These are phyloP conservation scores for Lobophora halterata DNA, from an alignment of 2,888 invertebrate genomes.

Conservation along the genomic window DNA sequence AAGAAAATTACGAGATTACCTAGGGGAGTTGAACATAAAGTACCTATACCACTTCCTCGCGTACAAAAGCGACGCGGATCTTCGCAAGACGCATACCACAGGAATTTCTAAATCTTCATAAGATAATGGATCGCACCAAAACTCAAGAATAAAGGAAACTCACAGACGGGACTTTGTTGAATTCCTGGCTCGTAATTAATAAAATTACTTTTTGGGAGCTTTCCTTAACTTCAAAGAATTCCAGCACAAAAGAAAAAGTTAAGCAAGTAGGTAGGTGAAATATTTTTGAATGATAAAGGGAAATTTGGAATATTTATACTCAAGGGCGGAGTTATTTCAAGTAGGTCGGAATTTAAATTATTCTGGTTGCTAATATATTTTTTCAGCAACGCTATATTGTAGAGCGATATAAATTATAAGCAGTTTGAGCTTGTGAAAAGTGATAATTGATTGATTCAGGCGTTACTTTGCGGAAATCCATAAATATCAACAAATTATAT, in stretches of 20 bases:
- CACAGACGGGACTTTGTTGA: constrained; percentile 76
- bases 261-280: constrained; percentile 80
- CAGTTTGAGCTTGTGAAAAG: no score
- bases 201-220: constrained; percentile 81
- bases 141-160: constrained; percentile 74
- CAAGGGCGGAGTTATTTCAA: constrained; percentile 33
- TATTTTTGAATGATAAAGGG: constrained; percentile 77
- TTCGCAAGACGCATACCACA: constrained; percentile 59
- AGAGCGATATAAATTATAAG: no score
- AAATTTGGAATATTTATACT: constrained; percentile 73
- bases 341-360: neutral
- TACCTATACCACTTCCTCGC: constrained; percentile 1
- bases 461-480: no score
- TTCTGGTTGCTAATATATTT: no score
- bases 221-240: constrained; percentile 80
- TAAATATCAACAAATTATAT: no score
- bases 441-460: no score
- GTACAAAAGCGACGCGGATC: constrained; percentile 11
- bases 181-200: constrained; percentile 81
- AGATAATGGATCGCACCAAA: constrained; percentile 79
- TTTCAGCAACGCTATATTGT: no score
- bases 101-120: constrained; percentile 79
- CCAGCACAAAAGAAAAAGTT: constrained; percentile 79
- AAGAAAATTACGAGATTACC: neutral
- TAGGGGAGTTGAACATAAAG: neutral